phyloP scores from a whole-genome alignment of 2,888 invertebrate species.

The Eremobia ochroleuca region DNA sequence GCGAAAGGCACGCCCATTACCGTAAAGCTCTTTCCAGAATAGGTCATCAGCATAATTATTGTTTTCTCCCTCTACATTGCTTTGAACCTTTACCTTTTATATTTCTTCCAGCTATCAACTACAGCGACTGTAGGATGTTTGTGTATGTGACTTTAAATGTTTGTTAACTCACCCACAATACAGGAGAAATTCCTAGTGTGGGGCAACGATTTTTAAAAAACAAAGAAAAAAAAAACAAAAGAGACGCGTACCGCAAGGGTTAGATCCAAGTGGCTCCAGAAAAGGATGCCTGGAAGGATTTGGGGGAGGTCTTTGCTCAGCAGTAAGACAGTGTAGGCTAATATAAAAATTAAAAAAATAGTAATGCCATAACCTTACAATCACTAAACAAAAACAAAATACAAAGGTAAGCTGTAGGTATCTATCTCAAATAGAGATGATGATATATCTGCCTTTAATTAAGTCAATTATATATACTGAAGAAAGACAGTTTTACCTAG shows the following conservation, averaged over 20 bases:
- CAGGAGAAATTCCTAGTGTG: too few species aligned
- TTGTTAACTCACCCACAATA: too few species aligned
- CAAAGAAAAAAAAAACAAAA: too few species aligned
- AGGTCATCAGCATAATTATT: conserved; percentile 6
- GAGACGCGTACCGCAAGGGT: neutral
- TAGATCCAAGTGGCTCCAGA: neutral
- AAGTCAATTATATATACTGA: neutral
- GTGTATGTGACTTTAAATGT: too few species aligned
- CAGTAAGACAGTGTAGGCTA: neutral
- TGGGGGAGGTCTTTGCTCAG: neutral
- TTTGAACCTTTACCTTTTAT: neutral
- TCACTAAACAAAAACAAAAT: conserved; percentile 1
- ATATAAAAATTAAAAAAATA: neutral
- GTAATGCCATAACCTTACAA: neutral
- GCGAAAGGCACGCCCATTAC: neutral
- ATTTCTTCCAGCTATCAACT: neutral
- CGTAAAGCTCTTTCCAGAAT: conserved; percentile 10
- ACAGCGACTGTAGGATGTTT: too few species aligned
- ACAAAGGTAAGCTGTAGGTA: neutral
- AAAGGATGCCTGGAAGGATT: neutral
- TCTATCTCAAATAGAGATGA: neutral
- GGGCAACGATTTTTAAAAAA: too few species aligned
- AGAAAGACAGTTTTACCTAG: neutral
- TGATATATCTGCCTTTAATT: neutral
- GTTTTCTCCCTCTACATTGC: neutral